phyloP scores from a whole-genome alignment of 2,113 vertebrate species.

The Eonycteris spelaea region DNA sequence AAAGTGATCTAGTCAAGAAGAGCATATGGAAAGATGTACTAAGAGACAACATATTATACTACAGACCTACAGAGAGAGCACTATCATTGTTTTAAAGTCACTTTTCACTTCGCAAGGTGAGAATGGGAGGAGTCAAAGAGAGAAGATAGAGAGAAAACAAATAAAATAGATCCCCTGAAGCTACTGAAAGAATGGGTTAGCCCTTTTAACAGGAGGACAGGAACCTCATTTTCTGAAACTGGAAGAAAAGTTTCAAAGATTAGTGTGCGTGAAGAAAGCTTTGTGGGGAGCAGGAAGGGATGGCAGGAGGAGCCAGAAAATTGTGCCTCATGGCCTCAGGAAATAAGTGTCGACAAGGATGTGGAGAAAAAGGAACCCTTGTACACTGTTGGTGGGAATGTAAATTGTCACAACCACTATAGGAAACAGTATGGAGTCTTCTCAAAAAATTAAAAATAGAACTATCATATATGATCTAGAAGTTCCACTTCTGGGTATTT shows the following conservation, averaged over 20 bases:
- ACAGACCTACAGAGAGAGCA: neutral
- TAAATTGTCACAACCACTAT: no score
- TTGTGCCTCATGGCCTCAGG: neutral
- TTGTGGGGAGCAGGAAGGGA: neutral
- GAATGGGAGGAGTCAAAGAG: neutral
- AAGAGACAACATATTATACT: neutral
- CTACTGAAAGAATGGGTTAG: neutral
- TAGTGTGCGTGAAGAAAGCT: neutral
- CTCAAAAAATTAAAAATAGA: neutral
- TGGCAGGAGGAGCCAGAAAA: neutral
- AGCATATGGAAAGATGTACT: neutral
- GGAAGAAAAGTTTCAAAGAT: neutral
- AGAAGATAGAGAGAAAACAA: neutral
- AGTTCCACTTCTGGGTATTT: neutral
- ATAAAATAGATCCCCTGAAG: neutral
- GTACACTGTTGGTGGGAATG: neutral
- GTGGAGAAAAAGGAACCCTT: no score
- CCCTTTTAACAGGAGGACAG: neutral
- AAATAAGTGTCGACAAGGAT: neutral
- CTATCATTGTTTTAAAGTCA: neutral
- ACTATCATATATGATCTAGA: neutral
- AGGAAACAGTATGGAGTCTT: neutral
- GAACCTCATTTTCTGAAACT: neutral
- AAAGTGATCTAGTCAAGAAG: neutral
- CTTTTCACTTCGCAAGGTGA: neutral